Base-by-base conservation (phyloP, 2,113 vertebrate genomes). In the Grammatotria lemairii region DNA sequence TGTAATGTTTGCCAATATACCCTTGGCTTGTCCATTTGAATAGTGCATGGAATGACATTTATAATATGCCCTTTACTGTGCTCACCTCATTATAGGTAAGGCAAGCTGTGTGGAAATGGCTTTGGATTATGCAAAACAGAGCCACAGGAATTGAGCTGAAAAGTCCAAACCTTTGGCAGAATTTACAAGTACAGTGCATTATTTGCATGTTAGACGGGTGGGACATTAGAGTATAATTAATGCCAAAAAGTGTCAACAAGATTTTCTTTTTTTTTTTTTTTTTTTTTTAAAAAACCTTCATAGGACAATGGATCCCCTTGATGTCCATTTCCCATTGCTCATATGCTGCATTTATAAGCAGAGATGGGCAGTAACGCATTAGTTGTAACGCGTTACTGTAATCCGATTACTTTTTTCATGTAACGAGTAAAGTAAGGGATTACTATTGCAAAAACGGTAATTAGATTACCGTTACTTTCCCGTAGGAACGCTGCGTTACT, bases 41-140 rank as follows among this genome's bases (percentile, higher is more conserved):
- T 87, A 83, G 86, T 90, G 85, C 88, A 89, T 92, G 84, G 82
- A 92, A 92, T 95, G 89, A 89, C 91, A 92, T 95, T 95, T 93
- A 89, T 81, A 92, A 89, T 81, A 89, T 93, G 91, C 70, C 92
- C 89, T 94, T 92, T 90, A 78, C 63, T 87, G 82, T 80, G 80
- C 49, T 91, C 49, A 70, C 12, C 78, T 93, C 91, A 91, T 94
- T 93, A 92, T 53, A 87, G 57, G 87, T 91, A 85, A 88, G 80
- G 88, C 26, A 82, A 79, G 78, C 51, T 38, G 73, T 86, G 79
- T 81, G 49, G 70, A 91, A 86, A 88, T 87, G 65, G 73, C 35
- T 85, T 81, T 81, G 73, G 57, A 82, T 89, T 87, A 93, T 90
- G 87, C 90, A 90, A 92, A 91, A 81, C 75, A 83, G 78, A 84